Base-by-base conservation (phyloP, 1,140 invertebrate species). In the Drosophila kohkoa region DNA sequence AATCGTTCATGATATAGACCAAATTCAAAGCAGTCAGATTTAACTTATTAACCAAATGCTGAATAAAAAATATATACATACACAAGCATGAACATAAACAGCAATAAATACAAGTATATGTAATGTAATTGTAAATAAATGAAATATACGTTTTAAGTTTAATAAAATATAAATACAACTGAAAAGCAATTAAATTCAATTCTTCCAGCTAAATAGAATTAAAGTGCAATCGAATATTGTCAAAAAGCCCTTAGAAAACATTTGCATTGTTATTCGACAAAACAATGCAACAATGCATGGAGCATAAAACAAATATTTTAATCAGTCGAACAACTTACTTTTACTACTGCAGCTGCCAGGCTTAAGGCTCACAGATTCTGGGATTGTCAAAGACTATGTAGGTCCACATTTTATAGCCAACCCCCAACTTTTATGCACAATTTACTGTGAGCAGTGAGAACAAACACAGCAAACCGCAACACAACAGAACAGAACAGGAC, bases 11-110 rank as follows among this genome's bases (percentile, higher is more conserved):
- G 58, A 43, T 28, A 63, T 5, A 60, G 25, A 49, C 48, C 46
- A 41, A 70, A 65, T 59, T 71, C 60, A 75, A 71, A 65, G 15
- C 69, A 88, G 79, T 87, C 82, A 87, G 77, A 75, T 77, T 88
- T 83, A 87, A 87, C 83, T 87, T 87, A 87, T 87, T 87, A 83
- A 80, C 64, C 69, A 88, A 86, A 77, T 79, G 70, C 62, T 69
- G 74, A 67, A 38, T 38, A 75, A 66, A 76, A 38, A 57, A 67
- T 75, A 75, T 6, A 57, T 32, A 49, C 41, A 67, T 13, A 49
- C 49, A 83, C 71, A 81, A 63, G 51, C 62, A 81, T 51, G 16
- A 5, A 51, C 28, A 8, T 4, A 25, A 25, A 35, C 28, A 15
- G 52, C 32, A 15, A 38, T 57, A 41, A 38, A 1, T 6, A 25